Evolutionary conservation across 2,797 vertebrate species (phyloP).

Genomic region (Coracias cyanogaster): DNA sequence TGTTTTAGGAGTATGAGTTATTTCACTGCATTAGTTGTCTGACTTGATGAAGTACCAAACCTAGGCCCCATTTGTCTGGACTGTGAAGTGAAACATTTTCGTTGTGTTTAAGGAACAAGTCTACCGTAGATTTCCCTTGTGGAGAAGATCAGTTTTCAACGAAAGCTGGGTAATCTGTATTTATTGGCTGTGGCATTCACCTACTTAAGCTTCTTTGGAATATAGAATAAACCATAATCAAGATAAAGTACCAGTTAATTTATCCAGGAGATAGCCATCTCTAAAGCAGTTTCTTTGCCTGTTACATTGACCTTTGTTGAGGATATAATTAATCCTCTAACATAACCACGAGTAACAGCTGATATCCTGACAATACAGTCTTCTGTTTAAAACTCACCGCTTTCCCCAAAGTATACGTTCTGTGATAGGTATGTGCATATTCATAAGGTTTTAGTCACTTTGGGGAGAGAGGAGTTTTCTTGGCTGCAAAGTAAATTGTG

Average conservation of each 20-base stretch:
- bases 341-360: not conserved
- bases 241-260: constrained; percentile 63
- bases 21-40: not conserved
- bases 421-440: not conserved
- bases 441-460: not conserved
- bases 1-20: not conserved
- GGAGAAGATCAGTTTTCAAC: constrained; percentile 41
- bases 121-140: constrained; percentile 41
- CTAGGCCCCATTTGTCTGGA: not conserved
- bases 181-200: constrained; percentile 59
- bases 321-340: constrained; percentile 53
- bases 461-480: not conserved
- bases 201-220: constrained; percentile 50
- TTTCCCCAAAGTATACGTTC: not conserved
- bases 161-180: constrained; percentile 52
- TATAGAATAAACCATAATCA: constrained; percentile 60
- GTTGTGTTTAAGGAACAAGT: constrained; percentile 31
- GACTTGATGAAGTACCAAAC: not conserved
- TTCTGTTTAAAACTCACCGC: not conserved
- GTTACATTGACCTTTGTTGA: constrained; percentile 52
- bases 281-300: constrained; percentile 33
- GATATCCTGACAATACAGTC: not conserved
- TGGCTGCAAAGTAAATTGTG: not conserved
- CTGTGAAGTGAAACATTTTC: constrained; percentile 45
- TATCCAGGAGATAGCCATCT: constrained; percentile 55